phyloP scores from a whole-genome alignment of 1,140 invertebrate species.

The Nylanderia fulva region DNA sequence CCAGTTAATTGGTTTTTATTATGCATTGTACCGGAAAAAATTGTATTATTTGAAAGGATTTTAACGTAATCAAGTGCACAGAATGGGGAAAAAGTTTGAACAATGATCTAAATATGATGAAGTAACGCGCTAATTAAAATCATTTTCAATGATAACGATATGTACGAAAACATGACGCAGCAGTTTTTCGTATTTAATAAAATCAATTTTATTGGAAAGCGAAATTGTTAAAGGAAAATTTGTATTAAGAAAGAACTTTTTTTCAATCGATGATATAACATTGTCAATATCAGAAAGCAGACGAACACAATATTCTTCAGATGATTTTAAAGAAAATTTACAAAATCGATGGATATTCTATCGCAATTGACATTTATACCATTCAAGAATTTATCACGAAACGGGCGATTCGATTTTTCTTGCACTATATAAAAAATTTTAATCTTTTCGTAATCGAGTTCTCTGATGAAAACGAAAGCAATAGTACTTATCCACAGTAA shows the following conservation, averaged over 20 bases:
- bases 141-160: neutral
- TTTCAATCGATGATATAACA: conserved; percentile 17
- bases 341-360: conserved; percentile 19
- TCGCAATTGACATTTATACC: conserved; percentile 36
- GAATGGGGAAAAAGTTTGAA: conserved; percentile 16
- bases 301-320: conserved; percentile 66
- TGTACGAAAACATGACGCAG: neutral
- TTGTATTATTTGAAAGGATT: conserved; percentile 20
- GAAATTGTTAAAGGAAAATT: conserved; percentile 12
- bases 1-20: conserved; percentile 49
- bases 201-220: conserved; percentile 24
- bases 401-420: neutral
- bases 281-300: conserved; percentile 49
- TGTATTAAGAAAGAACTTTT: neutral
- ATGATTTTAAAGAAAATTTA: conserved; percentile 22
- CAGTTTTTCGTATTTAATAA: neutral
- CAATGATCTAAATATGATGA: conserved; percentile 28
- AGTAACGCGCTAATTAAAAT: neutral
- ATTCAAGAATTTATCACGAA: conserved; percentile 8
- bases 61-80: too few species aligned
- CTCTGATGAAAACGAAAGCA: neutral
- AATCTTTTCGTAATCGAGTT: neutral
- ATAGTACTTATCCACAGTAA: neutral
- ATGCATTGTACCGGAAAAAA: conserved; percentile 29
- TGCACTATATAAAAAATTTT: conserved; percentile 34